Percentiles rank a stretch among this genome's conserved stretches.
Evolutionary conservation across 2,113 vertebrate genomes (phyloP).

Genomic region (Sylvia atricapilla): DNA sequence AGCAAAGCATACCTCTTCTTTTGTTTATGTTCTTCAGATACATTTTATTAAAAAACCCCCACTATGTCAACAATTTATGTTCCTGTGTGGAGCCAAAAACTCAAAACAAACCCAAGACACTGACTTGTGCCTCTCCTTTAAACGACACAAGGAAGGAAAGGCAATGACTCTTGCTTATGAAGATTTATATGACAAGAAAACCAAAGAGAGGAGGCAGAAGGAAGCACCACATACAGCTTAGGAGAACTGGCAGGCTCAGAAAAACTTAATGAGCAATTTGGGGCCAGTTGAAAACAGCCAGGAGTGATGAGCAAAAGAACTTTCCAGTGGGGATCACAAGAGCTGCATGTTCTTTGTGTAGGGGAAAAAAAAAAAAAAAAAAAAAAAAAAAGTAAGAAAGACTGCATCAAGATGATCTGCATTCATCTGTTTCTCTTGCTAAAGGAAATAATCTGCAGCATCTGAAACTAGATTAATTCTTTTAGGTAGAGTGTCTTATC

Average conservation of each 20-base stretch:
- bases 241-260: constrained; percentile 24
- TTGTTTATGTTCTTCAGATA: neutral
- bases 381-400: neutral
- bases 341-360: neutral
- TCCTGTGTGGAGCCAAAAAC: neutral
- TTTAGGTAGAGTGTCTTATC: neutral
- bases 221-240: neutral
- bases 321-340: neutral
- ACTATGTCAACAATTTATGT: neutral
- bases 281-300: constrained; percentile 36
- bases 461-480: neutral
- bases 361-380: neutral
- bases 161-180: constrained; percentile 10
- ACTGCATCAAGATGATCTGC: neutral
- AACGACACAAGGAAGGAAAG: neutral
- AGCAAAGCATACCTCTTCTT: neutral
- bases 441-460: neutral
- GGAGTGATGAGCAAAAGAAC: constrained; percentile 34
- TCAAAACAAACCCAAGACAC: neutral
- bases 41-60: neutral
- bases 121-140: neutral
- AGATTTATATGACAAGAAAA: constrained; percentile 41
- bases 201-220: constrained; percentile 31
- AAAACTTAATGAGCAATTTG: constrained; percentile 50
- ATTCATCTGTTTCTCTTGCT: neutral